These are phyloP conservation scores for Acanthaster planci DNA, from an alignment of 35 echinoderm and acorn worm species.

Conservation along the genomic window DNA sequence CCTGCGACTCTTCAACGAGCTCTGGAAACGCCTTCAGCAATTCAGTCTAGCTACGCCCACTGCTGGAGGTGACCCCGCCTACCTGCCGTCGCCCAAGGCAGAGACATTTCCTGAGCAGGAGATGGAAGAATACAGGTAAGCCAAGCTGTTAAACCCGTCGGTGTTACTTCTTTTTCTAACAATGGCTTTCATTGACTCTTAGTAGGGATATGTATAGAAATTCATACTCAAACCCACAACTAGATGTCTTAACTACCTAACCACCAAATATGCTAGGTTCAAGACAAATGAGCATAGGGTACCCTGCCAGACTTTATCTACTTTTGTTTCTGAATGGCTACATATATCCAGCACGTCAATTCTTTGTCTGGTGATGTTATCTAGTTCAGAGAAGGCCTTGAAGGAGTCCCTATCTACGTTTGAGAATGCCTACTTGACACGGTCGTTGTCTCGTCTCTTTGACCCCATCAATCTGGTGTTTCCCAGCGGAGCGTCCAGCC, in stretches of 20 bases:
- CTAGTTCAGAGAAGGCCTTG: conserved; percentile 84
- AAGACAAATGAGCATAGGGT: too few species aligned
- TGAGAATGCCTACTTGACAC: conserved; percentile 94
- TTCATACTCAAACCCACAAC: too few species aligned
- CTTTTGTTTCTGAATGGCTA: too few species aligned
- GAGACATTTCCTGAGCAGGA: not conserved
- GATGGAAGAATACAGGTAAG: conserved; percentile 63
- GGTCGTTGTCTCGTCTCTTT: conserved; percentile 90
- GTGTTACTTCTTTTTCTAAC: too few species aligned
- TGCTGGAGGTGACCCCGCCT: not conserved
- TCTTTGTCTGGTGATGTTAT: too few species aligned
- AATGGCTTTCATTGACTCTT: too few species aligned
- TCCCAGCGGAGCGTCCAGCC: conserved; percentile 69
- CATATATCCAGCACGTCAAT: too few species aligned
- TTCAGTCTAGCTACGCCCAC: conserved; percentile 67
- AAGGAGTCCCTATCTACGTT: conserved; percentile 79
- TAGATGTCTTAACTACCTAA: too few species aligned
- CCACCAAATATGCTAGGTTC: too few species aligned
- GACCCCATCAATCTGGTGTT: conserved; percentile 97
- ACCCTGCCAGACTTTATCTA: too few species aligned
- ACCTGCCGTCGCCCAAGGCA: not conserved
- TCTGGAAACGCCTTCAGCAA: conserved; percentile 91
- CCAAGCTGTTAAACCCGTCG: not conserved
- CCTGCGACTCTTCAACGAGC: conserved; percentile 78
- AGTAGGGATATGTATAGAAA: too few species aligned